Evolutionary conservation across 35 echinoderm and acorn worm genomes (phyloP), one percentile per base, ranked within the genome.

Genomic region (Heliocidaris tuberculata): DNA sequence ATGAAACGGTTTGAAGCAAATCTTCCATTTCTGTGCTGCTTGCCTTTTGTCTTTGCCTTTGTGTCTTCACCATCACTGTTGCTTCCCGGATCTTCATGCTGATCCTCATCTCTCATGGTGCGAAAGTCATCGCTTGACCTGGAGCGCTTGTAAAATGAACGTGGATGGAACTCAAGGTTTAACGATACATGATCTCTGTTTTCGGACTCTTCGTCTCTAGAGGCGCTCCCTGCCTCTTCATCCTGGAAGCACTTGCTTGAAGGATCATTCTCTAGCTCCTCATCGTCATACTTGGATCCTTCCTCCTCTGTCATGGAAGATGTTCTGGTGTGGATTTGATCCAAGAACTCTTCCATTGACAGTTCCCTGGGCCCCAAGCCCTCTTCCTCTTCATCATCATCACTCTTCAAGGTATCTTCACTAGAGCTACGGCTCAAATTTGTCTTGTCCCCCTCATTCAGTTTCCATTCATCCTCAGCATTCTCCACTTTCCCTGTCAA

Each of bases 1-100:
- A 99, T 97, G 71, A 99, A 97, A 48, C 96, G 92, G 89, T 99
- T 99, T 50, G 98, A 97, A 9, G 96, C 27, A 29, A 88, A 96
- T 65, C 88, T 48, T 30, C 94, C 90, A 13, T 92, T 60, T 29
- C 85, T 92, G 27, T 86, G 94, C 10, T 95, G 93, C 60, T 94
- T 94, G 32, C 91, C 94, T 13, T 94, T 94, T 31, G 54, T 21
- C 61, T 95, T 95, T 47, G 92, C 90, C 29, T 96, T 94, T 86
- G 47, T 94, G 31, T 94, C 95, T 35, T 94, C 94, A 35, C 56
- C 86, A 86, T 88, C 94, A 49, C 85, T 86, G 94, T 90, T 94
- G 59, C 86, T 94, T 60, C 85, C 93, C 90, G 86, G 93, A 78
- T 94, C 87, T 70, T 61, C 85, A 48, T 59, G 59, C 48, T 61